Evolutionary conservation across 2,113 vertebrate genomes (phyloP), one percentile per base, ranked within the genome.

Genomic region (Marmota monax): DNA sequence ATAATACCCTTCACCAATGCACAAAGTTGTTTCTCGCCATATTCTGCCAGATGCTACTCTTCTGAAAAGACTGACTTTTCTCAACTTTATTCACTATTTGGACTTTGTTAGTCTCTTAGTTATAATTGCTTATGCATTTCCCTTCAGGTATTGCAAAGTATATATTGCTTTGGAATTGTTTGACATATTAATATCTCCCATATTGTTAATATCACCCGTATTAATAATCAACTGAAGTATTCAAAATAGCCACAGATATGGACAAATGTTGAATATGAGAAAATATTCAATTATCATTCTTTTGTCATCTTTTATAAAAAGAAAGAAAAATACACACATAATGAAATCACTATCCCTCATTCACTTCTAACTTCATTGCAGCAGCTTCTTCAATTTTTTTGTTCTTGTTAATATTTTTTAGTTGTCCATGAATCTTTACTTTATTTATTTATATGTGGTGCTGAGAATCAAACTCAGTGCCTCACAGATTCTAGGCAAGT

Each of bases 11-110:
- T 32, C 13, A 70, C 27, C 51, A 58, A 22, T 27, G 42, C 45
- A 20, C 76, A 42, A 92, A 56, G 72, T 29, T 84, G 32, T 67
- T 92, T 90, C 82, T 92, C 84, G 53, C 79, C 53, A 95, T 92
- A 63, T 58, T 48, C 29, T 45, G 51, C 17, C 45, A 73, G 34
- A 77, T 29, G 61, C 5, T 7, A 73, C 34, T 25, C 48, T 67
- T 80, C 45, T 84, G 73, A 72, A 96, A 88, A 78, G 9, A 42
- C 37, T 58, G 42, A 65, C 37, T 51, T 72, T 69, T 79, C 27
- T 88, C 5, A 32, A 74, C 6, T 48, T 72, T 70, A n/a, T n/a
- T 9, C 22, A 27, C n/a, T 61, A 42, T 48, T 69, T 39, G 25
- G 20, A 39, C 70, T 65, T 37, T 77, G 20, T n/a, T 91, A 32